A percentile compares a stretch with the other conserved stretches of the same genome.
Evolutionary conservation across 2,113 vertebrate genomes (phyloP).

Genomic region (Pheucticus melanocephalus): DNA sequence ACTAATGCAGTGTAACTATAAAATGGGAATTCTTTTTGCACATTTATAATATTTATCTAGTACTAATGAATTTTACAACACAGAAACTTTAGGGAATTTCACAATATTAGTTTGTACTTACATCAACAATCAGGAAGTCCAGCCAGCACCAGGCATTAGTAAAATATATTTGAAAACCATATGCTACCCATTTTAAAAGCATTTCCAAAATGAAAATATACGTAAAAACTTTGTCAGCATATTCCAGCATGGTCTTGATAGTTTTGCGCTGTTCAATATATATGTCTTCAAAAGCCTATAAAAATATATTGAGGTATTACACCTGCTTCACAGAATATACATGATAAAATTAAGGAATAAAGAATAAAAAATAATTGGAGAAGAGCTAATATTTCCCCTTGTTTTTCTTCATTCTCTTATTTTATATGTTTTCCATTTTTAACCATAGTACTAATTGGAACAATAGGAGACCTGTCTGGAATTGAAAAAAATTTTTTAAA

Average conservation of each 20-base stretch:
- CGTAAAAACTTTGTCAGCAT: constrained; percentile 95
- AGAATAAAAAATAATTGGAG: neutral
- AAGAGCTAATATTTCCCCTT: neutral
- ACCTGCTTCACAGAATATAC: neutral
- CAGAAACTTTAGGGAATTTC: neutral
- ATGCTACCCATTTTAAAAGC: constrained; percentile 97
- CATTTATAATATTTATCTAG: neutral
- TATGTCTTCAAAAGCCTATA: constrained; percentile 95
- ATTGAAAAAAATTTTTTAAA: neutral
- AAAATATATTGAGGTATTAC: neutral
- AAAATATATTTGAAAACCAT: constrained; percentile 97
- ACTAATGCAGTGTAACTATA: neutral
- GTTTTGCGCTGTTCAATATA: constrained; percentile 87
- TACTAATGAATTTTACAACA: neutral
- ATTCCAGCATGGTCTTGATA: constrained; percentile 89
- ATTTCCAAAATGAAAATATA: constrained; percentile 98
- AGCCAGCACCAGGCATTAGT: constrained; percentile 99
- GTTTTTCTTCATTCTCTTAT: neutral
- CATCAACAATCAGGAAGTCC: constrained; percentile 98
- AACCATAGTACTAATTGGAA: neutral
- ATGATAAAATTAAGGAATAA: neutral
- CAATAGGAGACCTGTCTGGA: neutral
- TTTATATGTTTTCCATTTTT: neutral
- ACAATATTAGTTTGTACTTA: constrained; percentile 57
- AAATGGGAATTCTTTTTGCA: neutral